phyloP scores from a whole-genome alignment of 2,113 vertebrate genomes.

The Calidris pugnax region DNA sequence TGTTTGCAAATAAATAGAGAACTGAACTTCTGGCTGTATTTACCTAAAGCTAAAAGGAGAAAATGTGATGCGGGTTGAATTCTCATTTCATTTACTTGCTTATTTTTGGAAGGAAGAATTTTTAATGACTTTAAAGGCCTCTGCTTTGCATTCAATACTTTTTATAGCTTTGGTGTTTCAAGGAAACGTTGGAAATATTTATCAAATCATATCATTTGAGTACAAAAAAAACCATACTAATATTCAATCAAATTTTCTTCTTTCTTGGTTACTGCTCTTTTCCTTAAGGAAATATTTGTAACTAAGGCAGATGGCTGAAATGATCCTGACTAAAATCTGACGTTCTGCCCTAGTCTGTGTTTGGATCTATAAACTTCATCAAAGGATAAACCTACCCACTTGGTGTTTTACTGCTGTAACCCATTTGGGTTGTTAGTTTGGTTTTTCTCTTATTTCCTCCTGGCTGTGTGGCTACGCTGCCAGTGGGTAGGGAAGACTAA shows the following conservation, averaged over 20 bases:
- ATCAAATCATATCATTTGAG: background rate
- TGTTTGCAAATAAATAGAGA: slow-evolving; percentile 54
- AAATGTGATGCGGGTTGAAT: background rate
- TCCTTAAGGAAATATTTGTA: background rate
- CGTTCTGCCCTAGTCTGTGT: background rate
- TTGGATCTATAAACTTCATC: background rate
- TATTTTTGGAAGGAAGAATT: slow-evolving; percentile 18
- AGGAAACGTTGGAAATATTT: background rate
- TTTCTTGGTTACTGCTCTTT: background rate
- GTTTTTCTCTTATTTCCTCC: background rate
- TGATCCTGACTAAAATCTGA: background rate
- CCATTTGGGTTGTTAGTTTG: background rate
- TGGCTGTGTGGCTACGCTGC: background rate
- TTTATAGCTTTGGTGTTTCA: background rate
- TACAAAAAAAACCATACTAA: background rate
- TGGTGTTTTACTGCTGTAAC: background rate
- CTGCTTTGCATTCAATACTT: background rate
- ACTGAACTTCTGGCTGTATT: slow-evolving; percentile 38
- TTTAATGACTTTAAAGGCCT: slow-evolving; percentile 14
- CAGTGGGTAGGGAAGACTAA: background rate
- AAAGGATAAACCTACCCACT: background rate
- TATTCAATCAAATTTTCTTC: background rate
- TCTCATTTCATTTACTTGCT: slow-evolving; percentile 3
- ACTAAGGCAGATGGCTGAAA: background rate
- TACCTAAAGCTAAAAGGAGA: slow-evolving; percentile 41